Conservation (phyloP, 2,113 vertebrate genomes). For the Eurypyga helias region DNA sequence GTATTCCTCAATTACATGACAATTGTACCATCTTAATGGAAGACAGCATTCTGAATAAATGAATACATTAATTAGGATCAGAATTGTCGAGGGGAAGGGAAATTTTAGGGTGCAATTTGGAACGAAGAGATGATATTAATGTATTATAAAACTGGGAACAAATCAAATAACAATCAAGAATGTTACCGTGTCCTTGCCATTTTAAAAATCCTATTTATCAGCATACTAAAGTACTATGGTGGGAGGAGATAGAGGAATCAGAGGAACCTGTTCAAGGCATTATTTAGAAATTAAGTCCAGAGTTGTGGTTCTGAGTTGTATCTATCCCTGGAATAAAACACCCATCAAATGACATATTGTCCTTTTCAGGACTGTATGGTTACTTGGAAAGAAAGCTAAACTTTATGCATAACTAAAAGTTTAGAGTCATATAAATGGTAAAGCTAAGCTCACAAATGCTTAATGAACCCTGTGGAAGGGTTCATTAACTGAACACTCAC, state of each 20-base stretch:
- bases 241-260: neutral
- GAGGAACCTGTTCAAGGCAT: neutral
- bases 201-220: neutral
- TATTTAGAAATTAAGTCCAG: neutral
- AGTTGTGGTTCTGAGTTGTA: neutral
- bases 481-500: neutral
- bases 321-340: neutral
- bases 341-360: neutral
- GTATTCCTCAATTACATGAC: neutral
- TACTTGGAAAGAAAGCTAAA: neutral
- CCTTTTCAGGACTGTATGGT: neutral
- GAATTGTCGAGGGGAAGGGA: neutral
- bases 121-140: neutral
- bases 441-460: neutral
- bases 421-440: neutral
- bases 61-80: neutral
- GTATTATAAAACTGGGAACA: neutral
- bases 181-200: neutral
- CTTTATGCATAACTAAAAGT: neutral
- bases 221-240: neutral
- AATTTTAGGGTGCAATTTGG: neutral
- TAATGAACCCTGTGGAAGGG: neutral
- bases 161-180: neutral
- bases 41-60: neutral
- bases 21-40: neutral